Evolutionary conservation across 2,888 invertebrate genomes (phyloP), one percentile per base, ranked within the genome.

Genomic region (Rhingia campestris): DNA sequence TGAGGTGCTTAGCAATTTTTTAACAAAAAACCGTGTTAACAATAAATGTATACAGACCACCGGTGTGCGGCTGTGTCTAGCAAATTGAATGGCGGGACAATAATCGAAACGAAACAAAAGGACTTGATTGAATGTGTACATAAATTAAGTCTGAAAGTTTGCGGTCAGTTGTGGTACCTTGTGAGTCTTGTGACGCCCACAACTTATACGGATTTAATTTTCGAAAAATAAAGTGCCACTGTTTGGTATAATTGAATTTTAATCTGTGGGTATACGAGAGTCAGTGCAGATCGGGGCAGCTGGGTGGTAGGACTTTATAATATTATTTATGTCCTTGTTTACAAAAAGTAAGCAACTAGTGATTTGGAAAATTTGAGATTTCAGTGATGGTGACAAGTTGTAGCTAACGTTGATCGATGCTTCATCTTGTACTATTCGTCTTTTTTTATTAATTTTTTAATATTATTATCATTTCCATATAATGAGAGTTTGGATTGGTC

Each of bases 81-180:
- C 56, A 56, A 1, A 72, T 59, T 61, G 76, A 76, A 70, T 67
- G 35, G 10, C 63, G 3, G 53, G 63, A 53, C 67, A 82, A 82
- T 82, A 77, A 77, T 77, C 63, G 73, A 82, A 77, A 73, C 67
- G 77, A 73, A 73, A 82, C 82, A 82, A 49, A 82, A 82, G 73
- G 39, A 49, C 39, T 41, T 82, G 79, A 82, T 82, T 82, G 73
- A 82, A 77, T 73, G 73, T 73, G 66, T 63, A 77, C 77, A 82
- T 79, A 82, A 82, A 82, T 82, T 77, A 77, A 39, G 56, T 51
- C 58, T 77, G 77, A 63, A 63, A 58, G 61, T 37, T 63, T 73
- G 77, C 69, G 82, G 82, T 82, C 77, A 82, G 67, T 39, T 74
- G 33, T 43, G 43, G 45, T 73, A 53, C 54, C 51, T 77, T 77